Evolutionary conservation across 2,888 invertebrate genomes (phyloP), one percentile per base, ranked within the genome.

Genomic region (Eledona agricola): DNA sequence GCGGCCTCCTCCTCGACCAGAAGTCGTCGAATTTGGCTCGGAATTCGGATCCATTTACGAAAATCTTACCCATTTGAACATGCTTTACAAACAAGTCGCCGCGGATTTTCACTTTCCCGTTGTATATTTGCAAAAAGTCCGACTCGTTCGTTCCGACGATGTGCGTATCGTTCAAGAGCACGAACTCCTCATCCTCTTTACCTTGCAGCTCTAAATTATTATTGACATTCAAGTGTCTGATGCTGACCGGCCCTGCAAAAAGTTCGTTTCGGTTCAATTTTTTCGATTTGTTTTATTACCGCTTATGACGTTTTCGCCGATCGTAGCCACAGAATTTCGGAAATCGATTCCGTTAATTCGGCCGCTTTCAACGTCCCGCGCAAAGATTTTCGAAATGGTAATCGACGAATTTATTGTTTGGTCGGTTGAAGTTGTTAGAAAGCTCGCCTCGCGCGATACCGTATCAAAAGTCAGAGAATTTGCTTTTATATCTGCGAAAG

Each of bases 1-100:
- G 76, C 49, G 67, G 54, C 34, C 60, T 64, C 46, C 50, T 67
- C 62, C 73, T 75, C n/a, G 64, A 65, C 75, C 75, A 76, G 56
- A 70, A 76, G 26, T 63, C 53, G 9, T 67, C 49, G 6, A 63
- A 34, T 51, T 66, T 56, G 1, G 46, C 23, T 46, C 64, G 56
- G 35, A 71, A 69, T 42, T 66, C 51, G 13, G 64, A 59, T 2
- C 58, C 67, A 38, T 62, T 57, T 5, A 75, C 46, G 35, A 59
- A 22, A 1, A 75, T 40, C 37, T 59, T 59, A 0, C 52, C 45
- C 23, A 71, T 42, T 15, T 51, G 29, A 4, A 75, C 37, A 58
- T 71, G 66, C 35, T 59, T 61, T 15, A 76, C 6, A 37, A 65
- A 52, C 25, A 76, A 49, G 56, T 72, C 66, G 2, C 75, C 75